Conservation (phyloP, 37 sponge, comb jelly and placozoan species). For the Tethya wilhelma region DNA sequence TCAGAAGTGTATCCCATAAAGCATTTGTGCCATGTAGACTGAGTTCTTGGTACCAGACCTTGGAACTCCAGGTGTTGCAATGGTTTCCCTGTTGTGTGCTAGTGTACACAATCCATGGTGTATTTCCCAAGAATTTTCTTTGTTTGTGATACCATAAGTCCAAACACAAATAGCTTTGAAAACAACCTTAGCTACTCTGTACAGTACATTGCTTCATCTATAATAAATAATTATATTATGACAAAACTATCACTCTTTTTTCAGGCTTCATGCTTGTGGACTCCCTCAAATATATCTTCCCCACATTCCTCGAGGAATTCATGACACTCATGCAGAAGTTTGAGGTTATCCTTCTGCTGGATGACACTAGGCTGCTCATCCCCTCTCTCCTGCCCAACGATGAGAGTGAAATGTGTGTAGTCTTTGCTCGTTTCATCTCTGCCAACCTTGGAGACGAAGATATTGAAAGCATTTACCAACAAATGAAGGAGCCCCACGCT, state of each 20-base stretch:
- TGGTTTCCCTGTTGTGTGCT: no score
- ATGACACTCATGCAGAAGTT: slow-evolving; percentile 78
- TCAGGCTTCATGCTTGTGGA: slow-evolving; percentile 60
- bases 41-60: no score
- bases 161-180: no score
- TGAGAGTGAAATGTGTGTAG: slow-evolving; percentile 40
- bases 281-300: slow-evolving; percentile 40
- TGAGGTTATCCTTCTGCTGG: slow-evolving; percentile 75
- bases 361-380: slow-evolving; percentile 58
- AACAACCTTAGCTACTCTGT: neutral
- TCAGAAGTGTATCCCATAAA: no score
- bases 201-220: neutral
- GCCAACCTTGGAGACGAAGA: neutral
- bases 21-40: no score
- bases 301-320: slow-evolving; percentile 26
- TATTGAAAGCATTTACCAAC: neutral
- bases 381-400: slow-evolving; percentile 81
- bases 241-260: neutral
- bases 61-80: no score
- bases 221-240: neutral
- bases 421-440: slow-evolving; percentile 7
- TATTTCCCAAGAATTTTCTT: no score
- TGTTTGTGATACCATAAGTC: no score
- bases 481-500: slow-evolving; percentile 32
- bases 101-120: no score